Evolutionary conservation across 1,140 invertebrate species (phyloP).

Genomic region (Drosophila nebulosa): DNA sequence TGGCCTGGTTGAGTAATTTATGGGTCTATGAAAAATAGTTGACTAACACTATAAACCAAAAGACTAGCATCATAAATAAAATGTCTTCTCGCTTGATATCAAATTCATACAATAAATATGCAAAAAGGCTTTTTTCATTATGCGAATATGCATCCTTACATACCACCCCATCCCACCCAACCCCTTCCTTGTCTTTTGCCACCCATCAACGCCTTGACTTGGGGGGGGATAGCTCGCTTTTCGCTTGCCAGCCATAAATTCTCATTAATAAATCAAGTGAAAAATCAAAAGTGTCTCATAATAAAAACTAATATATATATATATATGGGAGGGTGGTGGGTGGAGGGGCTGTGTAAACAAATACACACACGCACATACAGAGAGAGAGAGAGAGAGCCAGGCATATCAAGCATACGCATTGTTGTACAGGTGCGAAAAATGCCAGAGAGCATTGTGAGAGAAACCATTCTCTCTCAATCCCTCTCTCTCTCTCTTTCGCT

Average conservation of each 20-base stretch:
- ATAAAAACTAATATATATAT: conserved; percentile 63
- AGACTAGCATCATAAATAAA: conserved; percentile 30
- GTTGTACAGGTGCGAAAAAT: conserved; percentile 64
- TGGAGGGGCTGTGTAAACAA: conserved; percentile 44
- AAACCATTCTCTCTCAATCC: too few relatives aligned
- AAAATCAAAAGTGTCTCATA: conserved; percentile 68
- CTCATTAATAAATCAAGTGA: conserved; percentile 67
- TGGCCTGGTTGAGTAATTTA: not conserved
- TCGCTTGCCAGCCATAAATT: conserved; percentile 52
- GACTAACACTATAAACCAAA: conserved; percentile 11
- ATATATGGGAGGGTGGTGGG: too few relatives aligned
- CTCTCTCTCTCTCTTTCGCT: too few relatives aligned
- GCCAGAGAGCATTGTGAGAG: not conserved
- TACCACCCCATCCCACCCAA: not conserved
- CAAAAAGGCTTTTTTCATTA: conserved; percentile 43
- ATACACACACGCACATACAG: conserved; percentile 10
- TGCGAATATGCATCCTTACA: not conserved
- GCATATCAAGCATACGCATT: conserved; percentile 60
- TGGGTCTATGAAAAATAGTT: conserved; percentile 9
- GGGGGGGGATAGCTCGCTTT: not conserved
- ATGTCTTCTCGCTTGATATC: conserved; percentile 15
- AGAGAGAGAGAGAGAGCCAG: not conserved
- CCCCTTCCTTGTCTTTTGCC: conserved; percentile 17
- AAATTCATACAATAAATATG: conserved; percentile 53
- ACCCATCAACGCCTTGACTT: not conserved